Conservation (phyloP, 2,113 vertebrate species). For the human region DNA sequence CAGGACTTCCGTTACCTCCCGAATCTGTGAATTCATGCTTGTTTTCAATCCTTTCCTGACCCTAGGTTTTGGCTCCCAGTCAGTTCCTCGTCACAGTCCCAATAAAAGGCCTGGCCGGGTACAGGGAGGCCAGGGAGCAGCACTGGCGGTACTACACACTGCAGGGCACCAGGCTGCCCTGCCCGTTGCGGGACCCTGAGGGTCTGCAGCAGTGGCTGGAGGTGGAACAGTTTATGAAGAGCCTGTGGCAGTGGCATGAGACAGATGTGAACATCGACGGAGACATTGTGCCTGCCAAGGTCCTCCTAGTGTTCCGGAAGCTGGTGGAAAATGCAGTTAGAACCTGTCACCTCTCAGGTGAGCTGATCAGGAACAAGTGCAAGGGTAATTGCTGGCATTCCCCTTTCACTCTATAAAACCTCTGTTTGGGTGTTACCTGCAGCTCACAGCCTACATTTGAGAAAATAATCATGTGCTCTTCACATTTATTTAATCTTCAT, state of each 20-base stretch:
- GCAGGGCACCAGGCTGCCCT: constrained; percentile 83
- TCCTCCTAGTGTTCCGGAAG: constrained; percentile 85
- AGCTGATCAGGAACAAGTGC: constrained; percentile 43
- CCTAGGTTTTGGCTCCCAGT: constrained; percentile 87
- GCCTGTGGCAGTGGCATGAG: constrained; percentile 88
- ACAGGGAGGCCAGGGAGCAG: constrained; percentile 80
- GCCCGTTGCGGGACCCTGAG: constrained; percentile 87
- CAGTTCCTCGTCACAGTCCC: constrained; percentile 89
- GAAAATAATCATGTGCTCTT: background rate
- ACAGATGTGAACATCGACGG: constrained; percentile 86
- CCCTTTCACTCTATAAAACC: background rate
- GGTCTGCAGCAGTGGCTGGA: constrained; percentile 90
- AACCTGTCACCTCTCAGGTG: constrained; percentile 84
- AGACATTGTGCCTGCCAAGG: constrained; percentile 88
- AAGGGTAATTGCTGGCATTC: background rate
- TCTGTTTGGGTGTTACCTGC: background rate
- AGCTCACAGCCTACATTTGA: background rate
- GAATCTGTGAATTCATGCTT: background rate
- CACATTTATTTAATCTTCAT: background rate
- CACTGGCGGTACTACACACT: constrained; percentile 89
- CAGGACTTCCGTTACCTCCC: background rate
- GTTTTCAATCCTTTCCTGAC: constrained; percentile 55
- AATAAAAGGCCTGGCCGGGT: constrained; percentile 85
- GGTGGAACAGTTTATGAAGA: constrained; percentile 87
- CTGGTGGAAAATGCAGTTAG: constrained; percentile 86